Conservation (phyloP, 2,888 invertebrate species). For the Dascillus cervinus region DNA sequence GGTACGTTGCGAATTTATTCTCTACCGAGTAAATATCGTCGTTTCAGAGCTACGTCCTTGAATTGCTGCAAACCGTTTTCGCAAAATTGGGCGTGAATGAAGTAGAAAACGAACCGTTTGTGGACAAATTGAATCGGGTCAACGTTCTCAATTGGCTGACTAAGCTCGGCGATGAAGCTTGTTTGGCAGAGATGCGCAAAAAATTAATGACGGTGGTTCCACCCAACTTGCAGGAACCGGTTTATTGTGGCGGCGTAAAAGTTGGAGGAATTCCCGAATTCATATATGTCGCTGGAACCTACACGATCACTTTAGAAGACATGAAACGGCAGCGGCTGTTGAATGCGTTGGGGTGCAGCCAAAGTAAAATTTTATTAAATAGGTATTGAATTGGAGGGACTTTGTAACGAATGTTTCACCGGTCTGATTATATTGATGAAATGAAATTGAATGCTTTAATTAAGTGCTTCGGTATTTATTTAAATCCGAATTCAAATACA, state of each 20-base stretch:
- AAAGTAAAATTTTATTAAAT: slow-evolving; percentile 45
- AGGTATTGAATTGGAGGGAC: too few relatives aligned
- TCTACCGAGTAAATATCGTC: neutral
- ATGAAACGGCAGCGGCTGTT: slow-evolving; percentile 57
- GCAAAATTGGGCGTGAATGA: slow-evolving; percentile 19
- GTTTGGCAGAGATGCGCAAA: too few relatives aligned
- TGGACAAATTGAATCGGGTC: slow-evolving; percentile 35
- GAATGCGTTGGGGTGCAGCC: slow-evolving; percentile 57
- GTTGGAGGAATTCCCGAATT: slow-evolving; percentile 39
- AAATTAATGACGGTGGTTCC: too few relatives aligned
- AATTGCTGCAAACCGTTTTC: slow-evolving; percentile 8
- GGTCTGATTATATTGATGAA: too few relatives aligned
- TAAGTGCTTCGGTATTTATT: too few relatives aligned
- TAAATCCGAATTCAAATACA: too few relatives aligned
- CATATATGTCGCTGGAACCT: slow-evolving; percentile 1
- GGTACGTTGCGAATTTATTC: slow-evolving; percentile 6
- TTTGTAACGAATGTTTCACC: too few relatives aligned
- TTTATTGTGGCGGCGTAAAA: slow-evolving; percentile 53
- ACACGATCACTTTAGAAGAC: slow-evolving; percentile 2
- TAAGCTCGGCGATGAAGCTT: slow-evolving; percentile 34
- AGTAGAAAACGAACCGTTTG: slow-evolving; percentile 31
- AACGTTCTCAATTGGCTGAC: slow-evolving; percentile 25
- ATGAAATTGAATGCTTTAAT: too few relatives aligned
- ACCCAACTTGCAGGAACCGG: slow-evolving; percentile 47
- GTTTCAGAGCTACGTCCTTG: slow-evolving; percentile 8